Evolutionary conservation across 2,888 invertebrate species (phyloP), one percentile per base, ranked within the genome.

Genomic region (Thymelicus sylvestris): DNA sequence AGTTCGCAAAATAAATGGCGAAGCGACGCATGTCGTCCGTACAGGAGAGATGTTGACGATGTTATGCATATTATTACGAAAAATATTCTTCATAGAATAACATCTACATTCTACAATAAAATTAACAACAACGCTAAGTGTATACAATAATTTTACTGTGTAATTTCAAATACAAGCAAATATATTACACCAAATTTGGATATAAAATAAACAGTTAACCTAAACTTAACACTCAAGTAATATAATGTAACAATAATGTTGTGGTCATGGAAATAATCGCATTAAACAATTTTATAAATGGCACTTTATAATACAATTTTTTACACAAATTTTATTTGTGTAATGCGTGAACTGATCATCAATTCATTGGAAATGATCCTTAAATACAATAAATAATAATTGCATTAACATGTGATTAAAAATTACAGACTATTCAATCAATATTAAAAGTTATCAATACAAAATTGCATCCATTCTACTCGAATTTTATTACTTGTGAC

Each of bases 261-360:
- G 68, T 67, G 76, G 75, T 75, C 73, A 73, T 74, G 76, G 75
- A 55, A 70, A 59, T 70, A 24, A 69, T 64, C 12, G 44, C 50
- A 60, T 65, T 50, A 60, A 63, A 59, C 24, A 60, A 50, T 61
- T 52, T 73, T 65, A 69, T 55, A 72, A 75, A 81, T 81, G 80
- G 80, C 80, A 81, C 80, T 75, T 76, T 76, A 78, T 77, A 77
- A 80, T 80, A 80, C 80, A 80, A 78, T 74, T 74, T 73, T 69
- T 73, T 73, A 73, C 75, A 77, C 78, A 78, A 79, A 78, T 79
- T 73, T 76, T 12, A 79, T 78, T 78, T 75, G 75, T 75, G 76
- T 75, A 66, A 71, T 59, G 50, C 75, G 13, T 71, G 68, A 55
- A 59, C 15, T 24, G 52, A 55, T 13, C 24, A 19, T 13, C 24